phyloP scores from a whole-genome alignment of 2,113 vertebrate species.

The Desmodus rotundus region DNA sequence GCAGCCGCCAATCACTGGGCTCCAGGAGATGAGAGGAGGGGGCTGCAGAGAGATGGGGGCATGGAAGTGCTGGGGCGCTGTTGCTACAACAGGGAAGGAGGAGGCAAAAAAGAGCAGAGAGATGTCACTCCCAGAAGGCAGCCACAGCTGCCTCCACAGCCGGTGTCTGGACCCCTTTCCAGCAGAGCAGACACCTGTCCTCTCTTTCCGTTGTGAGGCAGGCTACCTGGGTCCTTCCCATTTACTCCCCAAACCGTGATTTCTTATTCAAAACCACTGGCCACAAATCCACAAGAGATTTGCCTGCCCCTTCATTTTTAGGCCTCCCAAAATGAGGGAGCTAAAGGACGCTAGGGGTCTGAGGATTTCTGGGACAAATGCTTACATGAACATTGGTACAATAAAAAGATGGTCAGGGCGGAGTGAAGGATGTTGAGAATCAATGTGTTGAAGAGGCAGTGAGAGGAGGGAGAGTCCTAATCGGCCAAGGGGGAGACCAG shows the following conservation, averaged over 20 bases:
- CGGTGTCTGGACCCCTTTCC: neutral
- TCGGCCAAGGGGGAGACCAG: neutral
- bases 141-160: neutral
- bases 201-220: neutral
- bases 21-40: conserved; percentile 51
- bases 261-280: neutral
- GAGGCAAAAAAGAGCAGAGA: conserved; percentile 36
- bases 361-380: neutral
- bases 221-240: neutral
- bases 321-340: neutral
- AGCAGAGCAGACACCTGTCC: neutral
- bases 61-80: conserved; percentile 39
- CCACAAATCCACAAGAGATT: neutral
- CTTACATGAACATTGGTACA: neutral
- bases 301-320: neutral
- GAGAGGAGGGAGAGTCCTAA: neutral
- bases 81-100: conserved; percentile 49
- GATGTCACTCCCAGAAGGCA: conserved; percentile 16
- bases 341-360: neutral
- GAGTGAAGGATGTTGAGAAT: neutral
- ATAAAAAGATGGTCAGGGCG: neutral
- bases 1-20: conserved; percentile 70
- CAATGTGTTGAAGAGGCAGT: neutral
- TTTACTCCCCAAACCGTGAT: neutral
- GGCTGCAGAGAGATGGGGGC: conserved; percentile 4